phyloP scores from a whole-genome alignment of 2,113 vertebrate genomes.

The Indri indri region DNA sequence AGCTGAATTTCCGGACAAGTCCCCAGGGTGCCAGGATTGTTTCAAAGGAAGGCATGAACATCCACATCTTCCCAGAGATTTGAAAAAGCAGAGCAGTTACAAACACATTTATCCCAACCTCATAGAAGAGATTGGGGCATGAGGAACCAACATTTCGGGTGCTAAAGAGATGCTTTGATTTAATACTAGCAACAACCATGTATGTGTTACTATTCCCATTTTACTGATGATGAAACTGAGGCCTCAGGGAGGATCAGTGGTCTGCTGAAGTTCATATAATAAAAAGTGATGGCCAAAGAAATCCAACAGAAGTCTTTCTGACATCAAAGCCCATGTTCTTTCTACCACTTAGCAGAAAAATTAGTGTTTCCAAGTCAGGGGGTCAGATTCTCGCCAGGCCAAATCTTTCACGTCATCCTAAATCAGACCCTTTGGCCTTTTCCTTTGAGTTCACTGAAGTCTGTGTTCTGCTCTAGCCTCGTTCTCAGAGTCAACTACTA shows the following conservation, averaged over 20 bases:
- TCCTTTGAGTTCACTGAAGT: not conserved
- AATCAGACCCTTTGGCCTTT: conserved; percentile 15
- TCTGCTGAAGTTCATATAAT: not conserved
- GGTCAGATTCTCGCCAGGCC: not conserved
- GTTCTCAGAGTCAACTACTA: not conserved
- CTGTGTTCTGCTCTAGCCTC: not conserved
- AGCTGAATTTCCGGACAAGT: conserved; percentile 73
- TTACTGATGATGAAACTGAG: not conserved
- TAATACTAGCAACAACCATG: not conserved
- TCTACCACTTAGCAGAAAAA: not conserved
- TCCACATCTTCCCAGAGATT: conserved; percentile 58
- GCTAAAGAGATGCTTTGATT: not conserved
- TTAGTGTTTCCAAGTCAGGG: not conserved
- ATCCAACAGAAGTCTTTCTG: not conserved
- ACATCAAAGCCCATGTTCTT: not conserved
- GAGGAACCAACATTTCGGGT: not conserved
- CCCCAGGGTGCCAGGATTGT: conserved; percentile 65
- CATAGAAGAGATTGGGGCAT: not conserved
- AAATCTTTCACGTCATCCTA: not conserved
- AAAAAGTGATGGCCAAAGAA: not conserved
- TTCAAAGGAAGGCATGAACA: conserved; percentile 55
- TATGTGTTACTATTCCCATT: not conserved
- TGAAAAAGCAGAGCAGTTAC: conserved; percentile 25
- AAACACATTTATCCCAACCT: not conserved
- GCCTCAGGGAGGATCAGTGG: not conserved